phyloP scores from a whole-genome alignment of 2,113 vertebrate genomes.

The Scopus umbretta region DNA sequence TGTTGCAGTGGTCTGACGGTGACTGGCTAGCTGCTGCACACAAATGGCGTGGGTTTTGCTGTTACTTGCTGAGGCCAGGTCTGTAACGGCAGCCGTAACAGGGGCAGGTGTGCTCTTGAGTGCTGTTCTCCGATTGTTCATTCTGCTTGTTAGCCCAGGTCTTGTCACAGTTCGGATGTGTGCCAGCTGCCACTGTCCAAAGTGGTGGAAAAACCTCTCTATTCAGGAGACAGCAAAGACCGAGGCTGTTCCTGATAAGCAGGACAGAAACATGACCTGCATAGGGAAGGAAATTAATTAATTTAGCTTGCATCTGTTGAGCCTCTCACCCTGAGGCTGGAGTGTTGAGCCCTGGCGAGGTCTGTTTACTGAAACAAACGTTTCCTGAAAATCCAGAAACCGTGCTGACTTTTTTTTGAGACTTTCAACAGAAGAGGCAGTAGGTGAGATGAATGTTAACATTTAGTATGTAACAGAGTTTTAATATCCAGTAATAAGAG shows the following conservation, averaged over 20 bases:
- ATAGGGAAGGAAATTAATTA: not conserved
- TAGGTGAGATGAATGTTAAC: not conserved
- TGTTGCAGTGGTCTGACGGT: not conserved
- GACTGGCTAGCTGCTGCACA: not conserved
- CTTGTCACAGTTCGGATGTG: not conserved
- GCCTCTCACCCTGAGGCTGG: not conserved
- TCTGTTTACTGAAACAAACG: not conserved
- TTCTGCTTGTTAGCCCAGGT: not conserved
- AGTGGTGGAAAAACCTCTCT: not conserved
- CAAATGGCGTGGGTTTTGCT: not conserved
- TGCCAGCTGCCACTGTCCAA: not conserved
- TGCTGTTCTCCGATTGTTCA: fast-evolving
- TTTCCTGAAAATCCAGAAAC: not conserved
- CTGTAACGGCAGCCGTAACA: not conserved
- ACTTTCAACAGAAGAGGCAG: not conserved
- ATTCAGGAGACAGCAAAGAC: not conserved
- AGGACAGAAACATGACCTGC: not conserved
- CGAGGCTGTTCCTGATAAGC: not conserved
- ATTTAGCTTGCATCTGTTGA: not conserved
- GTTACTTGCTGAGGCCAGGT: not conserved
- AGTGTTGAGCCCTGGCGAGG: not conserved
- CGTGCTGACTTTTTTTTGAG: fast-evolving
- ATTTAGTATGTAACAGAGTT: not conserved
- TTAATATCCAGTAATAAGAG: not conserved
- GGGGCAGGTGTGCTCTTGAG: not conserved